Percentiles rank a stretch among this genome's conserved stretches.
phyloP scores from a whole-genome alignment of 2,888 invertebrate species.

The Ommatoiulus sabulosus region DNA sequence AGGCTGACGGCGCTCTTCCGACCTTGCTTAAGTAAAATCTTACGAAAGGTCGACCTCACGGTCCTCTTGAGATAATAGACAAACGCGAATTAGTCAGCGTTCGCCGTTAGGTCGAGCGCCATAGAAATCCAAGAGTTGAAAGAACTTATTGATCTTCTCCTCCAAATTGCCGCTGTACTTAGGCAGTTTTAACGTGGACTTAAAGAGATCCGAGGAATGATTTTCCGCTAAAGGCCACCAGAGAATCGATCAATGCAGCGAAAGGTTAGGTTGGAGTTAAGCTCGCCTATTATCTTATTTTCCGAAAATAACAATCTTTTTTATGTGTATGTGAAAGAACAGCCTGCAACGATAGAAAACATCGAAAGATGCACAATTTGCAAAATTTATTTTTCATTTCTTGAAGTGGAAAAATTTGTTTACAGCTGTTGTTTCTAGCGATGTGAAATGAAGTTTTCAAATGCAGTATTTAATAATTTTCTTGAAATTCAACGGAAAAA shows the following conservation, averaged over 20 bases:
- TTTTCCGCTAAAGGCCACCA: constrained; percentile 21
- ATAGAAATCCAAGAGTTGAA: not conserved
- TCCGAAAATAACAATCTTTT: constrained; percentile 7
- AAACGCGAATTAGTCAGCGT: not conserved
- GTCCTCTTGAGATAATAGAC: not conserved
- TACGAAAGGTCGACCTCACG: not conserved
- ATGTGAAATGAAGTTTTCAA: too few species aligned
- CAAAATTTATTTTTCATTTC: too few species aligned
- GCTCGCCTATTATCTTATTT: not conserved
- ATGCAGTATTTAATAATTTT: too few species aligned
- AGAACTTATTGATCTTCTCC: not conserved
- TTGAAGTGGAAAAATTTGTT: too few species aligned
- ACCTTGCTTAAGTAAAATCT: not conserved
- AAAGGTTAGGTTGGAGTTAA: not conserved
- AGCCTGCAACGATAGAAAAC: not conserved
- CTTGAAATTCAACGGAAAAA: too few species aligned
- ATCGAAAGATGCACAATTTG: not conserved
- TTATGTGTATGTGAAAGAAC: not conserved
- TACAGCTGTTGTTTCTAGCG: too few species aligned
- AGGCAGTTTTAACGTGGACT: constrained; percentile 6
- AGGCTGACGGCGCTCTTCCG: not conserved
- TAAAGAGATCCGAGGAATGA: constrained; percentile 27
- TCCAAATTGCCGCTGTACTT: not conserved
- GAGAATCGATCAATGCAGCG: constrained; percentile 10
- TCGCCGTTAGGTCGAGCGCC: not conserved